Percentiles rank a stretch among this genome's conserved stretches.
These are phyloP conservation scores for Lithobates sylvaticus DNA, from an alignment of 2,797 vertebrate species.

Conservation along the genomic window DNA sequence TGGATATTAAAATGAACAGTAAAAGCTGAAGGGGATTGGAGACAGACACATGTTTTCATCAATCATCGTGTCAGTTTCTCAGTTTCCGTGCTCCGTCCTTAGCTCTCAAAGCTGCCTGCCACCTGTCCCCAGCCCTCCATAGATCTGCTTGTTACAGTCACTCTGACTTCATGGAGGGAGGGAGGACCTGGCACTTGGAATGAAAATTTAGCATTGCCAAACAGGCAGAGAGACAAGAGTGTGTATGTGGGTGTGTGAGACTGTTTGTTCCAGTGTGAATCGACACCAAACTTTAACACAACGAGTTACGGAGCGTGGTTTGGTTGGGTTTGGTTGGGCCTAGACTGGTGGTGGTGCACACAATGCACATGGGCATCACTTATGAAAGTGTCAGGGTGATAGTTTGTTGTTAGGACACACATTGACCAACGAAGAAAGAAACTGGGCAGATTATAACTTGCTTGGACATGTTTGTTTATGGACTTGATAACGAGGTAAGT, in stretches of 20 bases:
- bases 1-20: slow-evolving; percentile 13
- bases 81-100: slow-evolving; percentile 20
- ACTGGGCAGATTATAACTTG: neutral
- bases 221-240: slow-evolving; percentile 7
- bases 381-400: neutral
- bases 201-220: neutral
- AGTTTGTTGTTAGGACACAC: neutral
- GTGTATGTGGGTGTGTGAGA: neutral
- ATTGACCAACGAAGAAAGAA: neutral
- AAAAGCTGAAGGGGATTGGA: slow-evolving; percentile 12
- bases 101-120: slow-evolving; percentile 38
- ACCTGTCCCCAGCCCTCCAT: slow-evolving; percentile 32
- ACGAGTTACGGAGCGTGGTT: neutral
- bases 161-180: slow-evolving; percentile 36
- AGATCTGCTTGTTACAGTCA: slow-evolving; percentile 15
- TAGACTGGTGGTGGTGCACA: neutral
- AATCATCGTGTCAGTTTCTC: slow-evolving; percentile 37
- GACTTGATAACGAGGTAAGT: slow-evolving; percentile 53
- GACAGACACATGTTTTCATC: slow-evolving; percentile 45
- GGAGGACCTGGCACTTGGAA: slow-evolving; percentile 10
- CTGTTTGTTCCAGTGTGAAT: neutral
- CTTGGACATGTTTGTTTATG: slow-evolving; percentile 8
- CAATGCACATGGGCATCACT: neutral
- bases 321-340: neutral
- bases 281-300: neutral